Evolutionary conservation across 2,113 vertebrate species (phyloP), one percentile per base, ranked within the genome.

Genomic region (Platichthys flesus): DNA sequence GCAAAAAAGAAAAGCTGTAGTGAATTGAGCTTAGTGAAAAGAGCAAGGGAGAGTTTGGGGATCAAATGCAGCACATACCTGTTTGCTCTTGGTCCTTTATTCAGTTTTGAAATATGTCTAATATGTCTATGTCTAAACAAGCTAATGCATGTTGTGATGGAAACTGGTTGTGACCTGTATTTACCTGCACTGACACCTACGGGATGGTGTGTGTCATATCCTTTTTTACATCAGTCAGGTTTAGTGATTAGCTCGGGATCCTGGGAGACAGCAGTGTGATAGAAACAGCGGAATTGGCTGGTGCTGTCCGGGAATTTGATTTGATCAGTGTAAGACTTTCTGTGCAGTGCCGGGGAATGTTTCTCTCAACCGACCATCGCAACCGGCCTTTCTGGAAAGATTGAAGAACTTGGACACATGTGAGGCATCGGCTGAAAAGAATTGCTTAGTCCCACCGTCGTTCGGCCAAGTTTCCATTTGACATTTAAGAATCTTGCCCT

Each of bases 401-500:
- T 62, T 73, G 66, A 65, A 2, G 40, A 51, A 64, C 64, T 54
- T 69, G 73, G 54, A 67, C 5, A 37, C 64, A 78, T 23, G 54
- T 26, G 1, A 42, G 58, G 37, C 62, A 0, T 71, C 14, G 7
- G 60, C 73, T 71, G 26, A 52, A 84, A 85, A 69, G 71, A 76
- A 28, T 26, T 2, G 13, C 78, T 73, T 16, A 7, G 75, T 56
- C 71, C 1, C 67, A 45, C 31, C 37, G 3, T 49, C 13, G 1
- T 71, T 42, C 45, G 60, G 85, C 86, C 89, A 90, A 84, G 71
- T 89, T 82, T 87, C 81, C 71, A 3, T 60, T 18, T 92, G 90
- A 83, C 91, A 91, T 92, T 89, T 92, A 59, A 83, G 77, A 76
- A 86, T 78, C 88, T 83, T 28, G 26, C 72, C 81, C 75, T 57